These are phyloP conservation scores for Rhinolophus sinicus DNA, from an alignment of 2,113 vertebrate species.

Conservation along the genomic window DNA sequence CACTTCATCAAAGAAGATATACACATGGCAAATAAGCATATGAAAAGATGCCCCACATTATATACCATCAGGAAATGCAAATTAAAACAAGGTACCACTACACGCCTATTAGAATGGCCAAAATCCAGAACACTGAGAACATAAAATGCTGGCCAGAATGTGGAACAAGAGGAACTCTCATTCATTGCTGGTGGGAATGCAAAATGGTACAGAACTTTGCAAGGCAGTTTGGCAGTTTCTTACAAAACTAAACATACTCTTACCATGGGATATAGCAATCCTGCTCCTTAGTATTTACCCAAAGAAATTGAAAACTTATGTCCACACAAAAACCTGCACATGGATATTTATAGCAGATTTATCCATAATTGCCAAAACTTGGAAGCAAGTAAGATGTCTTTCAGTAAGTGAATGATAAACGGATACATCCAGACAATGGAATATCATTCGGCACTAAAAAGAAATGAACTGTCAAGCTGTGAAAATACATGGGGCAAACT, in stretches of 20 bases:
- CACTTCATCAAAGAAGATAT: background rate
- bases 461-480: background rate
- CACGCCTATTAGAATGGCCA: background rate
- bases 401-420: background rate
- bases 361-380: background rate
- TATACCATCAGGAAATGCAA: background rate
- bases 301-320: background rate
- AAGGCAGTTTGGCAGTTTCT: background rate
- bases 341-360: background rate
- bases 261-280: background rate
- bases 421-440: background rate
- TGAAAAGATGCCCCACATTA: background rate
- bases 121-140: background rate
- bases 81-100: background rate
- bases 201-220: background rate
- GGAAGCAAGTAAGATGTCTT: background rate
- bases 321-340: background rate
- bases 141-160: background rate
- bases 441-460: background rate
- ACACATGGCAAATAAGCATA: background rate
- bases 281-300: background rate
- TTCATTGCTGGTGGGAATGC: background rate
- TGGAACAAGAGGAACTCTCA: background rate
- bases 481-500: background rate
- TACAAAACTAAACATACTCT: background rate